A percentile compares a stretch with the other conserved stretches of the same genome.
phyloP scores from a whole-genome alignment of 2,888 invertebrate species.

The Drosophila subquinaria region DNA sequence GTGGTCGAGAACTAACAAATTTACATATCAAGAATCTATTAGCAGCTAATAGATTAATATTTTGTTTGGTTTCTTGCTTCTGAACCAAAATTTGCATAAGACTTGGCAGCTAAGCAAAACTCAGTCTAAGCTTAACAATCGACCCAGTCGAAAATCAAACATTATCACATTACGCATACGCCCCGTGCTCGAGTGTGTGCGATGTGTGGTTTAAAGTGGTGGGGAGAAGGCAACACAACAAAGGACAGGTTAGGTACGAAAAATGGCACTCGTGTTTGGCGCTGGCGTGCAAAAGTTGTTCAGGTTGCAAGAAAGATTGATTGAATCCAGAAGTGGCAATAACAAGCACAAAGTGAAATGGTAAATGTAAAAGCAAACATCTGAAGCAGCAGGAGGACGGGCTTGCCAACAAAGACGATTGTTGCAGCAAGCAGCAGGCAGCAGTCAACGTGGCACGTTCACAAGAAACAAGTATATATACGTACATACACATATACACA shows the following conservation, averaged over 20 bases:
- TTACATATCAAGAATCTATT: constrained; percentile 75
- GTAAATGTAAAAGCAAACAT: constrained; percentile 77
- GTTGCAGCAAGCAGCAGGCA: constrained; percentile 15
- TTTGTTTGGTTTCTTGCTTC: constrained; percentile 51
- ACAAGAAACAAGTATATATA: constrained; percentile 36
- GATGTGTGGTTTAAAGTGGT: constrained; percentile 18
- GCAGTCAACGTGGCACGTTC: constrained; percentile 51
- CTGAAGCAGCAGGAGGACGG: neutral
- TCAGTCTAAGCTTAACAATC: constrained; percentile 3
- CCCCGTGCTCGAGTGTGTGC: constrained; percentile 24
- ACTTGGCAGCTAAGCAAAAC: constrained; percentile 1
- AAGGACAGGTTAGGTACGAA: constrained; percentile 13
- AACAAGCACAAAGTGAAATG: constrained; percentile 76
- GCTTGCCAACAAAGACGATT: constrained; percentile 10
- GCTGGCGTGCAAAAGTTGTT: constrained; percentile 55
- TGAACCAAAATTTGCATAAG: constrained; percentile 21
- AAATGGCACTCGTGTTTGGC: constrained; percentile 51
- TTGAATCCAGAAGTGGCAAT: constrained; percentile 80
- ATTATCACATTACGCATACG: constrained; percentile 63
- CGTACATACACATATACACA: constrained; percentile 19
- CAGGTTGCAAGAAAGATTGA: constrained; percentile 71
- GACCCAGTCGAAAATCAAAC: constrained; percentile 51
- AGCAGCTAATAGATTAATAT: constrained; percentile 79
- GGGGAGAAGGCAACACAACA: neutral
- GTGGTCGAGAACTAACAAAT: constrained; percentile 61